phyloP scores from a whole-genome alignment of 2,113 vertebrate genomes.

The Uria lomvia region DNA sequence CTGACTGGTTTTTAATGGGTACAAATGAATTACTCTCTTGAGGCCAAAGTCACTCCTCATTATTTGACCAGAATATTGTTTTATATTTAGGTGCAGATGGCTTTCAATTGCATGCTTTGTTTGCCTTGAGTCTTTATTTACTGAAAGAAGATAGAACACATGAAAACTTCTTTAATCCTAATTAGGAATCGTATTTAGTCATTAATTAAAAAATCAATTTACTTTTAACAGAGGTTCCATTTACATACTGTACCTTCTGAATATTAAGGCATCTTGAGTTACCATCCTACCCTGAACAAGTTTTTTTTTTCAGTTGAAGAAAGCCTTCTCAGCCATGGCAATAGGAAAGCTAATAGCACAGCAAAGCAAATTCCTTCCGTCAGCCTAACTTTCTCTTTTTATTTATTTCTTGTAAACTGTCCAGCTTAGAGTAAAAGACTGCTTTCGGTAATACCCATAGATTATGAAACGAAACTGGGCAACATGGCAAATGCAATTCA shows the following conservation, averaged over 20 bases:
- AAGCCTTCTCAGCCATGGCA: neutral
- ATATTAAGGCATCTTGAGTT: neutral
- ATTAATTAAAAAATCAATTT: neutral
- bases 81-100: neutral
- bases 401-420: neutral
- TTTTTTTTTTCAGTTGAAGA: neutral
- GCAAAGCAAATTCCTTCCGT: neutral
- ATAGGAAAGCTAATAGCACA: neutral
- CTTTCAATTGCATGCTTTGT: neutral
- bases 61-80: neutral
- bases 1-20: neutral
- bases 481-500: neutral
- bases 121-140: neutral
- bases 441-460: fast-evolving
- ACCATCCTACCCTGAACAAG: neutral
- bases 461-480: neutral
- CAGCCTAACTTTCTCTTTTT: neutral
- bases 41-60: neutral
- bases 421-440: neutral
- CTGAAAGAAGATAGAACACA: neutral
- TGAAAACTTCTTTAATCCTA: neutral
- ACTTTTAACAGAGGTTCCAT: neutral
- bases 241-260: neutral
- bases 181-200: neutral
- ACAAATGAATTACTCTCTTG: neutral